A percentile compares a stretch with the other conserved stretches of the same genome.
Conservation (phyloP, 2,888 invertebrate species). For the Neelides folsomi region DNA sequence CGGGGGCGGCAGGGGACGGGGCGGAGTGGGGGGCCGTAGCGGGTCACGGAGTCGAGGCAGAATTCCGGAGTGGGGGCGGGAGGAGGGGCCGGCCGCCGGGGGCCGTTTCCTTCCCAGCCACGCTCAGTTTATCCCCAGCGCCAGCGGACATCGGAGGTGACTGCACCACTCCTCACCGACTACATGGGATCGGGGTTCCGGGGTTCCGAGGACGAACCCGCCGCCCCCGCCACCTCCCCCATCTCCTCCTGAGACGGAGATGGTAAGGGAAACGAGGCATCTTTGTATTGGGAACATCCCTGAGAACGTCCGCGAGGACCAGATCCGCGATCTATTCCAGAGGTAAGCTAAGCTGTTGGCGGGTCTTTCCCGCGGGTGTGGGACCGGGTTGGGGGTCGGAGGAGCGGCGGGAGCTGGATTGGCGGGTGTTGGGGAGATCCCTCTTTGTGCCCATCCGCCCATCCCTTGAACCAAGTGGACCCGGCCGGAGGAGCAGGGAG, state of each 20-base stretch:
- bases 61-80: no score
- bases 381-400: background rate
- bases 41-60: no score
- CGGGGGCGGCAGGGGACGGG: no score
- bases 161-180: background rate
- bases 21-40: no score
- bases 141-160: no score
- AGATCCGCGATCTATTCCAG: slow-evolving; percentile 94
- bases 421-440: background rate
- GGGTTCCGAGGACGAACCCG: background rate
- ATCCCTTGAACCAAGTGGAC: no score
- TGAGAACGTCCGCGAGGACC: slow-evolving; percentile 96
- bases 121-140: no score
- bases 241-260: slow-evolving; percentile 36
- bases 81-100: no score
- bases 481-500: no score
- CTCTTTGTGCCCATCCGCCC: background rate
- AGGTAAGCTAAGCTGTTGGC: slow-evolving; percentile 50
- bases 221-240: background rate
- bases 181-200: background rate
- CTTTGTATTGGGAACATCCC: slow-evolving; percentile 99
- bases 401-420: background rate
- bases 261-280: slow-evolving; percentile 83
- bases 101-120: no score
- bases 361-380: background rate